Evolutionary conservation across 2,888 invertebrate genomes (phyloP), one percentile per base, ranked within the genome.

Genomic region (Gari tellinella): DNA sequence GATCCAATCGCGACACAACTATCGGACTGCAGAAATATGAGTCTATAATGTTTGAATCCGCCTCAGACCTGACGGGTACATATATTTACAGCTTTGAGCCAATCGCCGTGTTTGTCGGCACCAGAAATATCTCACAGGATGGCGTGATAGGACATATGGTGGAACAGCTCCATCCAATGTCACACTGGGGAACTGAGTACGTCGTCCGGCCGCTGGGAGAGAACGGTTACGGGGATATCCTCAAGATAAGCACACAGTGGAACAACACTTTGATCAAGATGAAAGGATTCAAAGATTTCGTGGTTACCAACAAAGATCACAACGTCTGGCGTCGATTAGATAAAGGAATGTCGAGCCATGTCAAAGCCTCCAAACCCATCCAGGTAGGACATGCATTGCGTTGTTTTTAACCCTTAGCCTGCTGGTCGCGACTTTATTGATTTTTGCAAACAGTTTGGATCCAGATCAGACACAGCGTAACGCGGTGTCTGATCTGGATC

Each of bases 111-210:
- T 68, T 56, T 62, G 67, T 60, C 19, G 77, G 72, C 10, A 63
- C 77, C 10, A 43, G 77, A 37, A 68, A 72, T 46, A 40, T 77
- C 12, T 57, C 52, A 4, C 17, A n/a, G 19, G 62, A 40, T n/a
- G 53, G 25, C 5, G 23, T 45, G 0, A 15, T 40, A 17, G 52
- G 57, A 7, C 77, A 77, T 26, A 66, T 58, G 5, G 48, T 69
- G 14, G 77, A 77, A 58, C 77, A 77, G 40, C 45, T 77, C 7
- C 43, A 53, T 14, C 72, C 77, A 3, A 40, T 51, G 10, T 60
- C 65, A n/a, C 64, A 60, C 37, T 77, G 77, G 77, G 72, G 68
- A 3, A 65, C 46, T 7, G 68, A 77, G 52, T 68, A 41, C 45
- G 23, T 60, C 5, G 60, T 69, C 0, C 14, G 12, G 12, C 53